Evolutionary conservation across 1,140 invertebrate species (phyloP).

Genomic region (Zaprionus nigranus): DNA sequence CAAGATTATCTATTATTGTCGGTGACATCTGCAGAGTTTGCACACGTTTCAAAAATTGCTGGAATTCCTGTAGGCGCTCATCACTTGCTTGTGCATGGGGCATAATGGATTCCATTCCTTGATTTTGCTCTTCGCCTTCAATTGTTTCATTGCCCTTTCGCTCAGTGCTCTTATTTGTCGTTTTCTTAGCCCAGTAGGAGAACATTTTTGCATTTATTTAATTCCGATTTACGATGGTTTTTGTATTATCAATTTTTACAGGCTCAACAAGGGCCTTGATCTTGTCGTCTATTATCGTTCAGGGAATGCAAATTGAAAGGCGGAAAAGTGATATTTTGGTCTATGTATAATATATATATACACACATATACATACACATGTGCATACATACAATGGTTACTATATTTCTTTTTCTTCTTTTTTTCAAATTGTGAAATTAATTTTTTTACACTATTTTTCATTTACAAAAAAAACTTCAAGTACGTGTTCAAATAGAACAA

Average conservation of each 20-base stretch:
- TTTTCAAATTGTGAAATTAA: neutral
- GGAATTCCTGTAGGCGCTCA: constrained; percentile 58
- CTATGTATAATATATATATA: constrained; percentile 3
- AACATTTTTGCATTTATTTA: constrained; percentile 48
- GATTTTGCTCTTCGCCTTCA: neutral
- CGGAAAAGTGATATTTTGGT: constrained; percentile 26
- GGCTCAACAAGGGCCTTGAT: constrained; percentile 56
- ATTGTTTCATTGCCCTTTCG: neutral
- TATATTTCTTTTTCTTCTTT: neutral
- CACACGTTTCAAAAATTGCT: constrained; percentile 64
- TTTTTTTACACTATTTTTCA: neutral
- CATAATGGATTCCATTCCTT: neutral
- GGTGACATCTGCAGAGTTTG: constrained; percentile 72
- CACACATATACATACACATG: neutral
- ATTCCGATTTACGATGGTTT: neutral
- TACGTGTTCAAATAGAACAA: neutral
- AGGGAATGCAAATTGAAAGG: constrained; percentile 19
- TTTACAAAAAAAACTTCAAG: neutral
- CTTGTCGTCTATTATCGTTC: constrained; percentile 36
- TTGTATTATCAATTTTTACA: neutral
- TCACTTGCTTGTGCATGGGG: constrained; percentile 18
- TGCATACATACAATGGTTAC: neutral
- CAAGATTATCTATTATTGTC: neutral
- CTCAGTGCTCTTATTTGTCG: neutral
- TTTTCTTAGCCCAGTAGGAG: constrained; percentile 67